phyloP scores from a whole-genome alignment of 1,140 invertebrate genomes.

The Aphelenchoides fujianensis region DNA sequence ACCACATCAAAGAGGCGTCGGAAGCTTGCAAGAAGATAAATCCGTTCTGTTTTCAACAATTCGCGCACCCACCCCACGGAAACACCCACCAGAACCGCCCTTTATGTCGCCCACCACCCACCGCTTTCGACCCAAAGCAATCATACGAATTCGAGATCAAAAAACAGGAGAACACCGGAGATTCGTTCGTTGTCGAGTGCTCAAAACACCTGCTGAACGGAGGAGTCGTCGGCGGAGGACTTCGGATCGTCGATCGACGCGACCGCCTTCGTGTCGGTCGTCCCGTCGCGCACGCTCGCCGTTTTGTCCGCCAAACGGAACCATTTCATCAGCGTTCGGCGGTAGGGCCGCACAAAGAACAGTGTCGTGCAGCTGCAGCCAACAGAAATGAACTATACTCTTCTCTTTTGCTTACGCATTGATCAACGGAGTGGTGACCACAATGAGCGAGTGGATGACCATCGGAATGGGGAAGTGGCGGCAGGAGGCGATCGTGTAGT shows the following conservation, averaged over 20 bases:
- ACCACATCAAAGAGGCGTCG: too few relatives aligned
- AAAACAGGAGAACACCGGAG: too few relatives aligned
- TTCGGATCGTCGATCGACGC: neutral
- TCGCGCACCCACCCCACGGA: too few relatives aligned
- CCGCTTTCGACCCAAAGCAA: too few relatives aligned
- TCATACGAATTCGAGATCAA: too few relatives aligned
- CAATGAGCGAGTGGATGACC: slow-evolving; percentile 11
- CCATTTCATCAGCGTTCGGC: neutral
- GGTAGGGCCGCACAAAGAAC: slow-evolving; percentile 10
- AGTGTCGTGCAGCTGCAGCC: neutral
- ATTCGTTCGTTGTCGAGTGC: too few relatives aligned
- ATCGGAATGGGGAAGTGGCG: slow-evolving; percentile 9
- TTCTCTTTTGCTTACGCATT: too few relatives aligned
- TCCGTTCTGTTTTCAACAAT: too few relatives aligned
- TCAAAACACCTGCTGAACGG: neutral
- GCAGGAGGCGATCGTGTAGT: slow-evolving; percentile 9
- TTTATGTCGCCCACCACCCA: too few relatives aligned
- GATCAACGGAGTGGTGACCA: slow-evolving; percentile 4
- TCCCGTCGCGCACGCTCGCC: neutral
- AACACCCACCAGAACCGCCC: too few relatives aligned
- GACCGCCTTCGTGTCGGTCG: neutral
- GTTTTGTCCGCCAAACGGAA: neutral
- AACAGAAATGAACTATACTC: too few relatives aligned
- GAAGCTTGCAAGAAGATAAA: too few relatives aligned
- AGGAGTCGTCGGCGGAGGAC: neutral